Evolutionary conservation across 2,888 invertebrate species (phyloP).

Genomic region (Oasisia sp.): DNA sequence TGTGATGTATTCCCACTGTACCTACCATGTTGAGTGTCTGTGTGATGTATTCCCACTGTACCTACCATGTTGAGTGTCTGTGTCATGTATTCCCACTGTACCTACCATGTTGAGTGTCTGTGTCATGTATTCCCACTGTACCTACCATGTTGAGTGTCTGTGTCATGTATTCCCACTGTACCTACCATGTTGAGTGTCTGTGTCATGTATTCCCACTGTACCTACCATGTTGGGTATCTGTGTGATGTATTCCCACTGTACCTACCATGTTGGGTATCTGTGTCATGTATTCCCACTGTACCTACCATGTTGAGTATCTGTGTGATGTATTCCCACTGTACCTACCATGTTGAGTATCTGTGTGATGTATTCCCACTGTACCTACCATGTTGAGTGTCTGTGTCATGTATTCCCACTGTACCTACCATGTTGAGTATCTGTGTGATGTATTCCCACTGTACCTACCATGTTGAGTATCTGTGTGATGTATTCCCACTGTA

Average conservation of each 20-base stretch:
- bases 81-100: constrained; percentile 67
- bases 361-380: constrained; percentile 67
- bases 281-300: constrained; percentile 67
- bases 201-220: constrained; percentile 67
- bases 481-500: constrained; percentile 67
- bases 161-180: constrained; percentile 67
- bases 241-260: constrained; percentile 67
- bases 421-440: constrained; percentile 77
- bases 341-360: constrained; percentile 77
- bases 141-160: constrained; percentile 77
- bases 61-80: constrained; percentile 77
- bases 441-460: constrained; percentile 67
- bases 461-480: constrained; percentile 77
- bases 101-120: constrained; percentile 77
- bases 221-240: constrained; percentile 77
- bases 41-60: constrained; percentile 67
- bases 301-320: constrained; percentile 77
- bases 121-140: constrained; percentile 67
- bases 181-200: constrained; percentile 77
- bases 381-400: constrained; percentile 77
- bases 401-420: constrained; percentile 67
- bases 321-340: constrained; percentile 67
- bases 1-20: constrained; percentile 67
- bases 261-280: constrained; percentile 77
- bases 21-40: constrained; percentile 77